Conservation (phyloP, 2,797 vertebrate species). For the Microctenopoma lineatum region DNA sequence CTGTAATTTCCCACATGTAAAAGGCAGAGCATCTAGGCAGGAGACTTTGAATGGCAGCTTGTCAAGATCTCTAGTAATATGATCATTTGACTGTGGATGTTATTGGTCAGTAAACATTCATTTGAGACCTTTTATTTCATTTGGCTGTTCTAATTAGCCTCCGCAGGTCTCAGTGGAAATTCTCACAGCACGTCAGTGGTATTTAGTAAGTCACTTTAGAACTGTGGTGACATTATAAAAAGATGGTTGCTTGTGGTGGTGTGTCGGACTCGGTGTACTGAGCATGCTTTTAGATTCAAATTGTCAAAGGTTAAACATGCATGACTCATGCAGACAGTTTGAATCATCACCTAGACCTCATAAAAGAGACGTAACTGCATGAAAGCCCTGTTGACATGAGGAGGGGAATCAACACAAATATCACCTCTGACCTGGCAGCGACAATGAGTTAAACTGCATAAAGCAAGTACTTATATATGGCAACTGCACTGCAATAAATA, state of each 20-base stretch:
- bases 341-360: slow-evolving; percentile 51
- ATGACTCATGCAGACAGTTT: slow-evolving; percentile 46
- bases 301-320: slow-evolving; percentile 65
- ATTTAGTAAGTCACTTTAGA: slow-evolving; percentile 41
- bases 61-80: slow-evolving; percentile 60
- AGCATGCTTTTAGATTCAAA: slow-evolving; percentile 47
- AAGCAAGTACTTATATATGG: not conserved
- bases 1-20: slow-evolving; percentile 6
- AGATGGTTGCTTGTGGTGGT: slow-evolving; percentile 36
- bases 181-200: slow-evolving; percentile 31
- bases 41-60: slow-evolving; percentile 47
- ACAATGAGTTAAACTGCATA: slow-evolving; percentile 24
- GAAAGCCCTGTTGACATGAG: slow-evolving; percentile 42
- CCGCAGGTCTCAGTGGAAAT: slow-evolving; percentile 37
- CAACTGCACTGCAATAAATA: not conserved
- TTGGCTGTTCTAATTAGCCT: slow-evolving; percentile 43
- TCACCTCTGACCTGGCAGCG: slow-evolving; percentile 59
- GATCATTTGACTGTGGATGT: slow-evolving; percentile 55
- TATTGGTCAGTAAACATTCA: slow-evolving; percentile 69
- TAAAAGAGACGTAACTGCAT: slow-evolving; percentile 48
- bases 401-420: slow-evolving; percentile 54
- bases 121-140: slow-evolving; percentile 68
- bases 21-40: slow-evolving; percentile 22
- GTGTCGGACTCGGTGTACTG: slow-evolving; percentile 21
- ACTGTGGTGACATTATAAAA: slow-evolving; percentile 65